A percentile compares a stretch with the other conserved stretches of the same genome.
Conservation (phyloP, 2,888 invertebrate genomes). For the Pseudococcus jackbeardsleyi region DNA sequence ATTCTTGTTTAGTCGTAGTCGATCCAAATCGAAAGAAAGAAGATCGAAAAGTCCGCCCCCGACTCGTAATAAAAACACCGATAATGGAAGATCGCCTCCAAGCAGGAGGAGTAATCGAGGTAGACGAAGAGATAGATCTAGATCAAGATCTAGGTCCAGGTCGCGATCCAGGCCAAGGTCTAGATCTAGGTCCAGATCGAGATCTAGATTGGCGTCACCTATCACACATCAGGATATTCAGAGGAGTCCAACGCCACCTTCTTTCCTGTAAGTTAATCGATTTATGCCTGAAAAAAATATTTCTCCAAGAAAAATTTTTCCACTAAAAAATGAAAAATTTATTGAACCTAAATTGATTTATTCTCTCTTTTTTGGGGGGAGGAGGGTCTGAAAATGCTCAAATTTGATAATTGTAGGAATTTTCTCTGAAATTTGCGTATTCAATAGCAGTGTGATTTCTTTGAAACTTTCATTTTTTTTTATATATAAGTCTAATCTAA, state of each 20-base stretch:
- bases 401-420: no score
- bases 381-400: no score
- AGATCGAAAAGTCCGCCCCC: constrained; percentile 67
- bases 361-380: no score
- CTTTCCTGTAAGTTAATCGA: constrained; percentile 78
- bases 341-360: no score
- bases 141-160: constrained; percentile 70
- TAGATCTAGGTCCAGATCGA: constrained; percentile 67
- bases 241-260: constrained; percentile 78
- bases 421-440: no score
- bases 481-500: no score
- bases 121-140: constrained; percentile 71
- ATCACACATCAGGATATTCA: constrained; percentile 68
- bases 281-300: no score
- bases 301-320: neutral
- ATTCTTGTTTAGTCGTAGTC: constrained; percentile 70
- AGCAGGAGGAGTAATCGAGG: constrained; percentile 67
- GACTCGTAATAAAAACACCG: constrained; percentile 60
- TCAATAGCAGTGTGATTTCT: no score
- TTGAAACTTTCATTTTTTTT: no score
- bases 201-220: constrained; percentile 71
- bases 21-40: constrained; percentile 71
- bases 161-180: constrained; percentile 71
- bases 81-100: constrained; percentile 66
- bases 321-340: no score